These are phyloP conservation scores for Saimiri boliviensis DNA, from an alignment of 2,113 vertebrate species.

Conservation along the genomic window DNA sequence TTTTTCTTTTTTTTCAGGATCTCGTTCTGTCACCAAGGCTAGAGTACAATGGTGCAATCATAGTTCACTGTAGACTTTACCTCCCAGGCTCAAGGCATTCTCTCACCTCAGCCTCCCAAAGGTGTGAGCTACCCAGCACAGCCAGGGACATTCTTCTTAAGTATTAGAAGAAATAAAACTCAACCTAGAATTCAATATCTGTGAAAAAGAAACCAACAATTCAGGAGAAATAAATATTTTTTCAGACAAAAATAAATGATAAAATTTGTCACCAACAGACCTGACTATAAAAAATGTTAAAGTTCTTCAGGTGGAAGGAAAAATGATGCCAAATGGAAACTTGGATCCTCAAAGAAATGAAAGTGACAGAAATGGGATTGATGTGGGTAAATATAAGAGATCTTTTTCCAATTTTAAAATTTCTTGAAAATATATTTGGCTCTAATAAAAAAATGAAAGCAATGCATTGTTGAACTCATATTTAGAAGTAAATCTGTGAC, in stretches of 20 bases:
- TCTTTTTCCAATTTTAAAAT: not conserved
- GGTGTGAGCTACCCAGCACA: no score
- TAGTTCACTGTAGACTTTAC: no score
- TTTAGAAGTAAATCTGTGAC: not conserved
- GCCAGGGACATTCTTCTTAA: not conserved
- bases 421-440: not conserved
- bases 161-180: conserved; percentile 3
- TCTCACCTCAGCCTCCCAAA: no score
- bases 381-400: not conserved
- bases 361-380: not conserved
- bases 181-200: not conserved
- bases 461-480: not conserved
- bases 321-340: not conserved
- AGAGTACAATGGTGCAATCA: no score
- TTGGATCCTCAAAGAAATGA: not conserved
- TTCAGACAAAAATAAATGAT: not conserved
- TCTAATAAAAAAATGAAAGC: not conserved
- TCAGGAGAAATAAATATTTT: not conserved
- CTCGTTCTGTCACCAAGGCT: no score
- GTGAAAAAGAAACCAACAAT: not conserved
- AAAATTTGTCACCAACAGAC: not conserved
- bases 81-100: no score
- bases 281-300: not conserved
- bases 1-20: no score
- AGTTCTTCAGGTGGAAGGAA: not conserved